A percentile compares a stretch with the other conserved stretches of the same genome.
phyloP scores from a whole-genome alignment of 2,113 vertebrate species.

The Odontesthes bonariensis region DNA sequence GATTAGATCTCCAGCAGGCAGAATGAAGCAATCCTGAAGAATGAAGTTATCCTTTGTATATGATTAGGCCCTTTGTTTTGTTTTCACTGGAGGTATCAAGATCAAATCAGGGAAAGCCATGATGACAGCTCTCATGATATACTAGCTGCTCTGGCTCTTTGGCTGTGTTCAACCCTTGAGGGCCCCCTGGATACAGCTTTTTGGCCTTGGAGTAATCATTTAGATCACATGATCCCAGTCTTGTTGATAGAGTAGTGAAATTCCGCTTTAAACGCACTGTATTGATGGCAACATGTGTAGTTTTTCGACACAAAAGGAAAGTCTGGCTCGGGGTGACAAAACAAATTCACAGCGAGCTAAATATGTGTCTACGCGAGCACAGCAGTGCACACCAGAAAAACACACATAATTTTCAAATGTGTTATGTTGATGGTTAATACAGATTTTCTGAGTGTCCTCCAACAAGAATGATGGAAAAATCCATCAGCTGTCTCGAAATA shows the following conservation, averaged over 20 bases:
- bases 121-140: constrained; percentile 70
- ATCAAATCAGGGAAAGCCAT: constrained; percentile 68
- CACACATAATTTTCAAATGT: constrained; percentile 46
- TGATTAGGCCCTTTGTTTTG: constrained; percentile 78
- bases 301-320: constrained; percentile 17
- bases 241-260: constrained; percentile 92
- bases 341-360: constrained; percentile 50
- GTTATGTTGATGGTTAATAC: constrained; percentile 51
- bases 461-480: constrained; percentile 95
- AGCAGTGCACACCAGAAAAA: not conserved
- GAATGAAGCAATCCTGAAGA: constrained; percentile 74
- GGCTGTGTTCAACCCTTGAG: constrained; percentile 40
- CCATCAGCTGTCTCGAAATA: constrained; percentile 95
- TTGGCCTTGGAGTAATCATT: constrained; percentile 86
- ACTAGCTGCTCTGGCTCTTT: constrained; percentile 56
- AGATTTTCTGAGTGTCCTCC: constrained; percentile 79
- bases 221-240: constrained; percentile 87
- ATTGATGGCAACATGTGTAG: constrained; percentile 18
- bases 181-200: constrained; percentile 49
- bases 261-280: constrained; percentile 43
- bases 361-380: constrained; percentile 26
- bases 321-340: constrained; percentile 17
- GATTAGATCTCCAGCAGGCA: constrained; percentile 73
- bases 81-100: constrained; percentile 70
- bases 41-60: constrained; percentile 75